phyloP scores from a whole-genome alignment of 1,140 invertebrate genomes.

The Dinoponera quadriceps region DNA sequence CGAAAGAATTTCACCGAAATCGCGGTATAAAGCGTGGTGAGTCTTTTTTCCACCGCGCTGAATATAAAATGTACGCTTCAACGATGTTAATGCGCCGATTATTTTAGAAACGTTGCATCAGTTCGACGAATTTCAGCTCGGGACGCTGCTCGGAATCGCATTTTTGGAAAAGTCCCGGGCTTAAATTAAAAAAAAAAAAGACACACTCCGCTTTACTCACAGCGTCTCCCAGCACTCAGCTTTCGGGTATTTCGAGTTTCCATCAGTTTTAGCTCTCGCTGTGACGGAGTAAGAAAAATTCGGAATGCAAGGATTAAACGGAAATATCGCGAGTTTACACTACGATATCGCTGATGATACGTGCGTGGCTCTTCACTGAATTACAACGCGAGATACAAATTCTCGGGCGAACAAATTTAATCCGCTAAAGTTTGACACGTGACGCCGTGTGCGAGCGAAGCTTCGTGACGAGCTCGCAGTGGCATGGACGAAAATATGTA shows the following conservation, averaged over 20 bases:
- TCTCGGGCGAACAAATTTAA: slow-evolving; percentile 26
- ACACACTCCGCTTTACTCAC: not conserved
- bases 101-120: not conserved
- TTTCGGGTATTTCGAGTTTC: too few species aligned
- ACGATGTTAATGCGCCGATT: not conserved
- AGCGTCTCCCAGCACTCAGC: too few species aligned
- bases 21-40: not conserved
- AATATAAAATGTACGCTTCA: not conserved
- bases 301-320: not conserved
- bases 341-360: slow-evolving; percentile 3
- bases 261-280: too few species aligned
- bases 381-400: not conserved
- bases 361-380: not conserved
- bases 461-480: not conserved
- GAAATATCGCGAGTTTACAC: not conserved
- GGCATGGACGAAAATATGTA: slow-evolving; percentile 9
- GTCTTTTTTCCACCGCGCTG: not conserved
- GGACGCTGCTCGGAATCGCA: too few species aligned
- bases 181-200: slow-evolving; percentile 8
- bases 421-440: slow-evolving; percentile 35
- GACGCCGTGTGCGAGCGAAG: slow-evolving; percentile 1
- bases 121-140: too few species aligned
- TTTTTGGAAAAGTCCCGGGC: not conserved
- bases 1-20: not conserved
- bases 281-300: too few species aligned